Percentiles rank a stretch among this genome's conserved stretches.
Conservation (phyloP, 2,888 invertebrate species). For the Habroteleia sp. region DNA sequence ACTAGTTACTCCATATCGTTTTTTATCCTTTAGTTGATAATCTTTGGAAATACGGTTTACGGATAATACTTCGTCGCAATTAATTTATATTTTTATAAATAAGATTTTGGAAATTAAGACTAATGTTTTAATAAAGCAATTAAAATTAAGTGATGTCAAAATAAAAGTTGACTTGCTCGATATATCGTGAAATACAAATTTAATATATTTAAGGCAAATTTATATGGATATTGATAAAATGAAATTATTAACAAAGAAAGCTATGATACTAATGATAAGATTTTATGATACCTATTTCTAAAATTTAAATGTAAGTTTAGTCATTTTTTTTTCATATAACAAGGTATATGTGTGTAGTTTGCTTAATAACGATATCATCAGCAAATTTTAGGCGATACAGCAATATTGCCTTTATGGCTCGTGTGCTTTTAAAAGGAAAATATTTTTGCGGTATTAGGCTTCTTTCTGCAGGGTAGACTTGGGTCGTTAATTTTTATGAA, state of each 20-base stretch:
- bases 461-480: constrained; percentile 49
- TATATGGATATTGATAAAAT: too few relatives aligned
- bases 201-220: too few relatives aligned
- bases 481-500: constrained; percentile 66
- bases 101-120: too few relatives aligned
- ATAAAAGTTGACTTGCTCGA: too few relatives aligned
- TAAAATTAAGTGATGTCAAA: too few relatives aligned
- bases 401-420: constrained; percentile 72
- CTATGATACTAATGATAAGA: too few relatives aligned
- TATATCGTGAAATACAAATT: too few relatives aligned
- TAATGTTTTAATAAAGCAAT: too few relatives aligned
- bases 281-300: too few relatives aligned
- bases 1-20: constrained; percentile 33
- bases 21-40: constrained; percentile 33
- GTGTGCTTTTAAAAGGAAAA: constrained; percentile 71
- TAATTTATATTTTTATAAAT: constrained; percentile 50
- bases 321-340: too few relatives aligned
- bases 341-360: constrained; percentile 70
- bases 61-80: constrained; percentile 28
- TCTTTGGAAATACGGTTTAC: constrained; percentile 38
- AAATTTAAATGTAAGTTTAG: too few relatives aligned
- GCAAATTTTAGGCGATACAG: constrained; percentile 75
- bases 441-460: constrained; percentile 74
- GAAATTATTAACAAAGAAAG: too few relatives aligned
- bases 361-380: constrained; percentile 80